A percentile compares a stretch with the other conserved stretches of the same genome.
Evolutionary conservation across 2,888 invertebrate genomes (phyloP).

Genomic region (Acanthosepion lycidas): DNA sequence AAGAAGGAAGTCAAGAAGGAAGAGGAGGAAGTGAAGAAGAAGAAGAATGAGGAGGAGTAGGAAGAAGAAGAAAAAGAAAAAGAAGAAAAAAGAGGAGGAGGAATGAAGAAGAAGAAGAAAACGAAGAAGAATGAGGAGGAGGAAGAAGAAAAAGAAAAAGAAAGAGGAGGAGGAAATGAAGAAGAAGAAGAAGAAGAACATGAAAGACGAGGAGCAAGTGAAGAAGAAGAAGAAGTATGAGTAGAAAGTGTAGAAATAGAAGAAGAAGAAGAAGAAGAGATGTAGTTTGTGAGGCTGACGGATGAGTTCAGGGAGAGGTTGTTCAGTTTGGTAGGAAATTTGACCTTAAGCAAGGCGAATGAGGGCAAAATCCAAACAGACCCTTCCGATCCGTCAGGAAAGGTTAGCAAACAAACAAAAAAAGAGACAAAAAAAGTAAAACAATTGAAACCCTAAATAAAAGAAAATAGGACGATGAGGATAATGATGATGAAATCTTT

Average conservation of each 20-base stretch:
- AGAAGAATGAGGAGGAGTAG: background rate
- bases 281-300: background rate
- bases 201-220: rapidly evolving
- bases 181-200: background rate
- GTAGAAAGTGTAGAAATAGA: background rate
- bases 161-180: background rate
- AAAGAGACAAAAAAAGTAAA: background rate
- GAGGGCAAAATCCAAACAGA: background rate
- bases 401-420: background rate
- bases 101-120: background rate
- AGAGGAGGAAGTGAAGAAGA: background rate
- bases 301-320: background rate
- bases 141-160: background rate
- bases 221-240: background rate
- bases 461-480: too few species aligned
- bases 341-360: background rate
- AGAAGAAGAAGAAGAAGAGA: background rate
- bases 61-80: background rate
- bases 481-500: too few species aligned
- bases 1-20: background rate
- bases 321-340: background rate
- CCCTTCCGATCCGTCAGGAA: background rate
- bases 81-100: background rate
- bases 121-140: background rate
- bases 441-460: background rate